Evolutionary conservation across 2,888 invertebrate species (phyloP).

Genomic region (Incurvaria masculella): DNA sequence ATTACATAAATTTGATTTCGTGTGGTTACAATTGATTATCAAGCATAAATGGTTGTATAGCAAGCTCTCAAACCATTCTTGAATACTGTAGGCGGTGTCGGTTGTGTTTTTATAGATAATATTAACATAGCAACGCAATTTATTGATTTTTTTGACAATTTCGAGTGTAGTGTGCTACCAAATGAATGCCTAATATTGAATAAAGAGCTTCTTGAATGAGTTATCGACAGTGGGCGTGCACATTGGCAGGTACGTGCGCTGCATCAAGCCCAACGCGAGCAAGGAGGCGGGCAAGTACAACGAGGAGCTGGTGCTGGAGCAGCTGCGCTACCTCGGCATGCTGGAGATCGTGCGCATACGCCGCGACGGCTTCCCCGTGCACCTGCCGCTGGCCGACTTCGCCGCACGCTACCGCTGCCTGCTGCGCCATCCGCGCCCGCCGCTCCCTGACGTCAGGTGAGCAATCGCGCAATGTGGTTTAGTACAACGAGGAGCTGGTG

Average conservation of each 20-base stretch:
- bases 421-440: conserved; percentile 45
- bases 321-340: conserved; percentile 89
- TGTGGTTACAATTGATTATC: too few relatives aligned
- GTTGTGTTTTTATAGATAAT: too few relatives aligned
- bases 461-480: too few relatives aligned
- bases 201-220: too few relatives aligned
- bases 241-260: conserved; percentile 74
- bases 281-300: conserved; percentile 79
- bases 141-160: too few relatives aligned
- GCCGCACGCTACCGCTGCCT: conserved; percentile 75
- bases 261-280: conserved; percentile 87
- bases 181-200: too few relatives aligned
- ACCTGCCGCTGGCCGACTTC: conserved; percentile 75
- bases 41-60: too few relatives aligned
- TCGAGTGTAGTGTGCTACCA: too few relatives aligned
- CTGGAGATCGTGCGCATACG: conserved; percentile 89
- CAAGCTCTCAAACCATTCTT: too few relatives aligned
- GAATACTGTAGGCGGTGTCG: too few relatives aligned
- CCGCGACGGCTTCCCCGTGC: conserved; percentile 87
- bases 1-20: too few relatives aligned
- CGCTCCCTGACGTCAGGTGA: conserved; percentile 34
- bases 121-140: too few relatives aligned
- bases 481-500: conserved; percentile 77
- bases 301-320: conserved; percentile 78
- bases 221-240: background rate